Evolutionary conservation across 1,140 invertebrate species (phyloP).

Genomic region (Formica selysi): DNA sequence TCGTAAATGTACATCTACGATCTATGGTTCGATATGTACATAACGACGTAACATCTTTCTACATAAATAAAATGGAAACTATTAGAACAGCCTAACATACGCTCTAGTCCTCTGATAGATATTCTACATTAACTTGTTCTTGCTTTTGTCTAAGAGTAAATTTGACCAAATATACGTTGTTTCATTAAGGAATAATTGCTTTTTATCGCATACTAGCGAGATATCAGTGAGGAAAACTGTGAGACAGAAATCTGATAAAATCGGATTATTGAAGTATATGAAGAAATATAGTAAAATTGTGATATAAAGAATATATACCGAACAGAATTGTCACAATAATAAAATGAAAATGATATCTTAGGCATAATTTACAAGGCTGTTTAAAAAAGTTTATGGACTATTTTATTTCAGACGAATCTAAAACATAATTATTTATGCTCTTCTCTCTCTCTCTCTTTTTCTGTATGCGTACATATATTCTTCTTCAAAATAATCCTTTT

Average conservation of each 20-base stretch:
- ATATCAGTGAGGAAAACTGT: not conserved
- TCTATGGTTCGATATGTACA: constrained; percentile 43
- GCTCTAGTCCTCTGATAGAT: constrained; percentile 7
- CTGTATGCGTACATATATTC: too few relatives aligned
- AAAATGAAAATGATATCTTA: constrained; percentile 12
- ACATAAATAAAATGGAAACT: constrained; percentile 53
- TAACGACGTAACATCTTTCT: constrained; percentile 22
- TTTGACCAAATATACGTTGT: constrained; percentile 35
- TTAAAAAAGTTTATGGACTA: constrained; percentile 17
- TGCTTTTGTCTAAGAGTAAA: constrained; percentile 31
- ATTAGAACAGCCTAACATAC: constrained; percentile 27
- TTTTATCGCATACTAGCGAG: not conserved
- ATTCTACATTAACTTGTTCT: constrained; percentile 23
- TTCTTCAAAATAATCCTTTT: not conserved
- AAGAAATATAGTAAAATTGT: constrained; percentile 14
- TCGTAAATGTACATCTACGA: constrained; percentile 31
- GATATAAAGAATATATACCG: not conserved
- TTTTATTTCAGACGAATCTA: not conserved
- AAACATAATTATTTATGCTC: not conserved
- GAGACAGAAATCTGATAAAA: not conserved
- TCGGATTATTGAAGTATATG: not conserved
- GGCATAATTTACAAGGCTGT: not conserved
- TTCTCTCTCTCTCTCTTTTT: not conserved
- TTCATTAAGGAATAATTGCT: constrained; percentile 8
- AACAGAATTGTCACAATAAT: constrained; percentile 16